Base-by-base conservation (phyloP, 2,113 vertebrate species). In the Mastomys natalensis region DNA sequence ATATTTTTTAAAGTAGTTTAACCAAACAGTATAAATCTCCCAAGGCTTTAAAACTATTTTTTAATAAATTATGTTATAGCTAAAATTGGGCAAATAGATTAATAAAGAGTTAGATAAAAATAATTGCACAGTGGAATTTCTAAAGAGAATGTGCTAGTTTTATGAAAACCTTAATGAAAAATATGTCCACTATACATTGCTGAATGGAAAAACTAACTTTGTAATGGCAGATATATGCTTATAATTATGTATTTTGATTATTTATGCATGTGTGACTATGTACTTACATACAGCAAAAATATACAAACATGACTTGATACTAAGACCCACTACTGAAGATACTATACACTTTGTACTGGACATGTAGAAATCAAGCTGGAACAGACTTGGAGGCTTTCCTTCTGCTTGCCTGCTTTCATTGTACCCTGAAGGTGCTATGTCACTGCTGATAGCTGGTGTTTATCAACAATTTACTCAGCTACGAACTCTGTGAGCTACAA, bases 141-240 rank as follows among this genome's bases (percentile, higher is more conserved):
- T 66, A 81, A 88, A 88, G 53, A 89, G 73, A 72, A 43, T 12
- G 3, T 19, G 22, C 37, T 64, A 40, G 34, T 60, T 72, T 22
- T 7, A 5, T 6, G 76, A 43, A 37, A 48, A 66, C 2, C 26
- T 45, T 13, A 51, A 24, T 13, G n/a, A 93, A 87, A 81, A 86
- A 88, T 12, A 64, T 17, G 4, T 26, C n/a, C 89, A 85, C 43
- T 89, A 6, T 34, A 37, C 21, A 73, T 2, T 72, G n/a, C 40
- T 88, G 78, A 90, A 31, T 31, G 55, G 66, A 92, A 94, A 96
- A 96, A 73, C 45, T 70, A 90, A 11, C 48, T 78, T 66, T 12
- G 26, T 74, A 87, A 87, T 7, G 84, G 73, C 29, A 29, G 48
- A 13, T 86, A 45, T 13, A 94, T 84, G 73, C 87, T 55, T 55